Evolutionary conservation across 2,888 invertebrate species (phyloP).

Genomic region (Steromphala cineraria): DNA sequence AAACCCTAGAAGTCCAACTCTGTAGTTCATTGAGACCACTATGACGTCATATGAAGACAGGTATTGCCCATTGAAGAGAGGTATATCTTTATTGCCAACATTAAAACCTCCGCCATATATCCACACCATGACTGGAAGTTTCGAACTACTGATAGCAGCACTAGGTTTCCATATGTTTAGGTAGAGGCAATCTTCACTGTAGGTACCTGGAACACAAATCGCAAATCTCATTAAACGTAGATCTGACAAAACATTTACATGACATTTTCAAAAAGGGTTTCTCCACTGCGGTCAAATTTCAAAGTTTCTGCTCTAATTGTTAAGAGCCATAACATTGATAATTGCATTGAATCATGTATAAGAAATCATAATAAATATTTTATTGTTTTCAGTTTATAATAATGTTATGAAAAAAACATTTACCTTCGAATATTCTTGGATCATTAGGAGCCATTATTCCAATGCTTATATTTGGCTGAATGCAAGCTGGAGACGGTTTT

Average conservation of each 20-base stretch:
- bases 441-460: conserved; percentile 89
- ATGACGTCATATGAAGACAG: conserved; percentile 93
- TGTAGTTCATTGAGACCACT: conserved; percentile 95
- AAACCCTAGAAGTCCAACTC: conserved; percentile 93
- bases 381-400: no score
- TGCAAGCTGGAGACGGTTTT: no score
- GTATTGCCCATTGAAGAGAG: conserved; percentile 76
- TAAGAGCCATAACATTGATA: no score
- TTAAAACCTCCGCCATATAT: conserved; percentile 95
- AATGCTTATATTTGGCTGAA: conserved; percentile 81
- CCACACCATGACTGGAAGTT: conserved; percentile 89
- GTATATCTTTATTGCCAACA: conserved; percentile 90
- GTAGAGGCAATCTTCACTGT: conserved; percentile 81
- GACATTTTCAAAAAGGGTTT: no score
- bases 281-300: no score
- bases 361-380: no score
- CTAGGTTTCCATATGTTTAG: not conserved
- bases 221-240: no score
- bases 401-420: conserved; percentile 64
- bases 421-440: conserved; percentile 86
- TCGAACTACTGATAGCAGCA: conserved; percentile 78
- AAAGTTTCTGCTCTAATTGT: no score
- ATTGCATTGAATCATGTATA: no score
- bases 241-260: no score
- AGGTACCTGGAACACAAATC: not conserved